phyloP scores from a whole-genome alignment of 2,113 vertebrate species.

The Heterotis niloticus region DNA sequence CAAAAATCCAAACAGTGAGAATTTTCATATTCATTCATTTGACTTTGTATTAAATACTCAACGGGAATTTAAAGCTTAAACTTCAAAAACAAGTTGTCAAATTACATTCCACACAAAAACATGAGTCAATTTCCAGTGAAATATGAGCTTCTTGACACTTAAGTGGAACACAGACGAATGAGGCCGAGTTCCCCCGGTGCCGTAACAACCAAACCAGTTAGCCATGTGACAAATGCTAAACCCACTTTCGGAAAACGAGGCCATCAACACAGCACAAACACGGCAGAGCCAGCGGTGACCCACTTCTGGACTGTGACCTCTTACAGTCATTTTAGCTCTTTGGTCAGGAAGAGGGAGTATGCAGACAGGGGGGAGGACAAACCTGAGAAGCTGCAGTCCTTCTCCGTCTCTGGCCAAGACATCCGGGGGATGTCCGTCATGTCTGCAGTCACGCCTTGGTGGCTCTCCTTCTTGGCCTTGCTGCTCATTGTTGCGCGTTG shows the following conservation, averaged over 20 bases:
- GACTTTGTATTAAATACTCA: too few relatives aligned
- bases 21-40: too few relatives aligned
- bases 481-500: constrained; percentile 22
- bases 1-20: too few relatives aligned
- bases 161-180: neutral
- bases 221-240: neutral
- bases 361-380: constrained; percentile 17
- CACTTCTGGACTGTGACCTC: neutral
- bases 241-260: neutral
- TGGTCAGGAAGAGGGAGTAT: neutral
- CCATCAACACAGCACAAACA: neutral
- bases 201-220: neutral
- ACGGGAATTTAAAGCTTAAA: too few relatives aligned
- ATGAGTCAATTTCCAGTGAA: constrained; percentile 5
- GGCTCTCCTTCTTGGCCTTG: constrained; percentile 42
- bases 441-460: constrained; percentile 38
- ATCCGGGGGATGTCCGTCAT: constrained; percentile 40
- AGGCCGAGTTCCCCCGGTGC: neutral
- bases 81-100: neutral
- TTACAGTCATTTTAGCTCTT: neutral
- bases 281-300: constrained; percentile 10
- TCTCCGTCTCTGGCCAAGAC: constrained; percentile 68
- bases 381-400: constrained; percentile 89
- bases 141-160: neutral
- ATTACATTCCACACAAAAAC: neutral